These are phyloP conservation scores for Amblyraja radiata DNA, from an alignment of 2,797 vertebrate genomes.

Conservation along the genomic window DNA sequence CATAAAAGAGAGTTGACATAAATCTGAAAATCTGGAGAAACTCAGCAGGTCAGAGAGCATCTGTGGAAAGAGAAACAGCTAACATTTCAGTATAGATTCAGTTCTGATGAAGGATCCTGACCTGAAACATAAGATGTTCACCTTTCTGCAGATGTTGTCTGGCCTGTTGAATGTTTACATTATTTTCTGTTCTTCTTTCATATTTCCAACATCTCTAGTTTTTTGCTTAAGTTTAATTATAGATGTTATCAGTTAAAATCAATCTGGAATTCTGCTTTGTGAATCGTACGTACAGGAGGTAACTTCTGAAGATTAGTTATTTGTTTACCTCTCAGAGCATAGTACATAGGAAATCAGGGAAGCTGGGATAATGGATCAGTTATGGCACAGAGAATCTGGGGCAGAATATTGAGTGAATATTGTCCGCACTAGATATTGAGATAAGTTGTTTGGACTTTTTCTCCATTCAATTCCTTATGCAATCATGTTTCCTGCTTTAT, in stretches of 20 bases:
- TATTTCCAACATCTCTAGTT: no score
- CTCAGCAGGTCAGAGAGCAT: no score
- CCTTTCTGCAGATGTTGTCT: no score
- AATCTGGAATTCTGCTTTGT: neutral
- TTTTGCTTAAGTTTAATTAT: no score
- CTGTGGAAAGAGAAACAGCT: no score
- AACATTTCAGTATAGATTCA: no score
- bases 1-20: neutral
- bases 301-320: neutral
- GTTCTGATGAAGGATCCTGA: no score
- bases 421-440: neutral
- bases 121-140: no score
- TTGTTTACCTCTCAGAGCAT: neutral
- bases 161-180: no score
- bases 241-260: neutral
- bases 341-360: neutral
- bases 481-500: neutral
- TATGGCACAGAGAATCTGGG: neutral
- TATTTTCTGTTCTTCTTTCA: no score
- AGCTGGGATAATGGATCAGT: neutral
- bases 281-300: neutral
- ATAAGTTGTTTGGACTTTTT: neutral
- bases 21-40: no score
- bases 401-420: neutral
- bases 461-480: neutral